Evolutionary conservation across 2,797 vertebrate genomes (phyloP).

Genomic region (Glyptemys insculpta): DNA sequence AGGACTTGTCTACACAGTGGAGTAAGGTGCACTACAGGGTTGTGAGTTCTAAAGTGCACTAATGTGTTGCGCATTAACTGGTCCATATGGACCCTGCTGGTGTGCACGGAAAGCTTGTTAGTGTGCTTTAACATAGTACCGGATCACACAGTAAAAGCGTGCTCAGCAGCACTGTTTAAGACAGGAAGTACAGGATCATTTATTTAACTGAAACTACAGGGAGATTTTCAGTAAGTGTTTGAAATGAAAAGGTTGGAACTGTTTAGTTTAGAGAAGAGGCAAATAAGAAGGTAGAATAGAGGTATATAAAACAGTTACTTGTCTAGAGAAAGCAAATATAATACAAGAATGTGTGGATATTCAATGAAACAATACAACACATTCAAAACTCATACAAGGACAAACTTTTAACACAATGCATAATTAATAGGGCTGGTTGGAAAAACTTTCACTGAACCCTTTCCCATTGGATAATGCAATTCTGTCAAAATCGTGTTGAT

Average conservation of each 20-base stretch:
- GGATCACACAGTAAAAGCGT: neutral
- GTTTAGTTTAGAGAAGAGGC: conserved; percentile 3
- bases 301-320: neutral
- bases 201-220: neutral
- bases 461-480: neutral
- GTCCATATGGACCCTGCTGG: neutral
- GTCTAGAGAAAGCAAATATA: neutral
- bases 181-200: neutral
- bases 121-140: neutral
- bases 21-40: neutral
- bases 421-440: neutral
- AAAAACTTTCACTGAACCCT: neutral
- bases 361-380: neutral
- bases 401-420: neutral
- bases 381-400: neutral
- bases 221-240: neutral
- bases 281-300: neutral
- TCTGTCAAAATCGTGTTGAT: neutral
- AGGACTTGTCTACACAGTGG: neutral
- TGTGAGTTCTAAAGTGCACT: neutral
- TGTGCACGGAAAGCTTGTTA: neutral
- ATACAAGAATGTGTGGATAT: neutral
- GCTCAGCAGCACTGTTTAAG: neutral
- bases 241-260: neutral
- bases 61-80: neutral